phyloP scores from a whole-genome alignment of 2,888 invertebrate species.

The Apamea crenata region DNA sequence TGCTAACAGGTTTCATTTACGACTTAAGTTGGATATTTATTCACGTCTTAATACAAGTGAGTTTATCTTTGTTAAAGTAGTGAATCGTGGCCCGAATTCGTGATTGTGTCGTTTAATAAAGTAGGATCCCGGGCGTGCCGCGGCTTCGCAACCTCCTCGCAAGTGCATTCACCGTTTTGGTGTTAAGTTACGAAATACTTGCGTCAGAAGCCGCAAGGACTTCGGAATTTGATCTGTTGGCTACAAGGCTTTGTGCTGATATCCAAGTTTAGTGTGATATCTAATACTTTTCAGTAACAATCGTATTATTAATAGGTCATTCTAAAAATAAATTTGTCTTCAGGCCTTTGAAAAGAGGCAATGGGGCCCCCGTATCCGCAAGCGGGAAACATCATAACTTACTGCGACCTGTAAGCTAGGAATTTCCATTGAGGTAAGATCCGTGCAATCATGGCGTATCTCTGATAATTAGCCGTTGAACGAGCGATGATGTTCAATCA shows the following conservation, averaged over 20 bases:
- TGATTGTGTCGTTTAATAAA: conserved; percentile 85
- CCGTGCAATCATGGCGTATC: conserved; percentile 72
- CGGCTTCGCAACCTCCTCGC: conserved; percentile 75
- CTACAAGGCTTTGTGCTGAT: conserved; percentile 54
- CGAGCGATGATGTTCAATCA: conserved; percentile 80
- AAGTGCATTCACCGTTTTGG: conserved; percentile 81
- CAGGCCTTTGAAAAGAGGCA: conserved; percentile 18
- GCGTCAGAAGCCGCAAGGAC: conserved; percentile 73
- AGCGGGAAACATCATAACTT: conserved; percentile 49
- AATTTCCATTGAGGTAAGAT: conserved; percentile 73
- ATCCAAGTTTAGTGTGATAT: conserved; percentile 46
- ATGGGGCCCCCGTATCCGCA: conserved; percentile 45
- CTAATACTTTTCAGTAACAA: conserved; percentile 49
- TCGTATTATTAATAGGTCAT: conserved; percentile 39
- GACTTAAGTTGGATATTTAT: conserved; percentile 64
- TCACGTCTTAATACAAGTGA: conserved; percentile 71
- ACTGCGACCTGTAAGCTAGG: conserved; percentile 62
- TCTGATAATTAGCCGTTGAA: conserved; percentile 79
- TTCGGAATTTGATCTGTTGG: conserved; percentile 67
- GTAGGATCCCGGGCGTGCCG: conserved; percentile 78
- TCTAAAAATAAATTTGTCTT: conserved; percentile 13
- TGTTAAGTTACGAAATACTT: conserved; percentile 80
- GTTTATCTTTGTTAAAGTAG: conserved; percentile 81
- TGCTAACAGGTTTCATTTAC: conserved; percentile 60
- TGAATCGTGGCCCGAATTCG: conserved; percentile 84